Conservation (phyloP, 2,888 invertebrate genomes). For the Psylliodes chrysocephalus region DNA sequence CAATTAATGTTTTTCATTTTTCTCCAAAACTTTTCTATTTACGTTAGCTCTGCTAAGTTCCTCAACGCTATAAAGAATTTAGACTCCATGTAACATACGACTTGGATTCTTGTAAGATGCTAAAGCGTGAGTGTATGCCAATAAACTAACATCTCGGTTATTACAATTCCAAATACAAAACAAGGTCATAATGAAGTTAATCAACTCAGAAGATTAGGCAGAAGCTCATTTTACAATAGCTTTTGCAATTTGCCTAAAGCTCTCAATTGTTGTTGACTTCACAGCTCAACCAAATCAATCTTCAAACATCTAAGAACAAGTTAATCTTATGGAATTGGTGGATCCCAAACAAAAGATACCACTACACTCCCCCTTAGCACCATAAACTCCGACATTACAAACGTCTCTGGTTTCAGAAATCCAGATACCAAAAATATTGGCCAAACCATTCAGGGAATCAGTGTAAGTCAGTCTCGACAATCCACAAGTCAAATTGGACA, state of each 20-base stretch:
- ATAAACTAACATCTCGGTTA: neutral
- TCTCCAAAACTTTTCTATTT: too few relatives aligned
- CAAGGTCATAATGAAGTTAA: constrained; percentile 14
- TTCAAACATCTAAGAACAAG: constrained; percentile 10
- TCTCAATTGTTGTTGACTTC: constrained; percentile 30
- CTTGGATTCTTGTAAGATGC: too few relatives aligned
- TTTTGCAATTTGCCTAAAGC: constrained; percentile 38
- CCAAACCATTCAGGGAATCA: constrained; percentile 13
- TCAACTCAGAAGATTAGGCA: constrained; percentile 20
- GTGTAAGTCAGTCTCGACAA: constrained; percentile 13
- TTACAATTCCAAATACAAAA: neutral
- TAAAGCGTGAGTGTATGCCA: too few relatives aligned
- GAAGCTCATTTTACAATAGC: constrained; percentile 32
- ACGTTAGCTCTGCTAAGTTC: too few relatives aligned
- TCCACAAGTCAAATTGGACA: constrained; percentile 23
- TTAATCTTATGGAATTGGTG: constrained; percentile 4
- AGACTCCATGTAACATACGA: too few relatives aligned
- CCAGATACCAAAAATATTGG: neutral
- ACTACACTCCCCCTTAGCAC: too few relatives aligned
- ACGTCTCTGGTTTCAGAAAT: neutral
- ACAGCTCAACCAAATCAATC: constrained; percentile 16
- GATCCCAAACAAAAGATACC: constrained; percentile 17
- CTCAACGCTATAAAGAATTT: too few relatives aligned
- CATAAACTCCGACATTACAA: neutral
- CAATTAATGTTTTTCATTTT: too few relatives aligned